Evolutionary conservation across 2,797 vertebrate genomes (phyloP), one percentile per base, ranked within the genome.

Genomic region (Florisuga fusca): DNA sequence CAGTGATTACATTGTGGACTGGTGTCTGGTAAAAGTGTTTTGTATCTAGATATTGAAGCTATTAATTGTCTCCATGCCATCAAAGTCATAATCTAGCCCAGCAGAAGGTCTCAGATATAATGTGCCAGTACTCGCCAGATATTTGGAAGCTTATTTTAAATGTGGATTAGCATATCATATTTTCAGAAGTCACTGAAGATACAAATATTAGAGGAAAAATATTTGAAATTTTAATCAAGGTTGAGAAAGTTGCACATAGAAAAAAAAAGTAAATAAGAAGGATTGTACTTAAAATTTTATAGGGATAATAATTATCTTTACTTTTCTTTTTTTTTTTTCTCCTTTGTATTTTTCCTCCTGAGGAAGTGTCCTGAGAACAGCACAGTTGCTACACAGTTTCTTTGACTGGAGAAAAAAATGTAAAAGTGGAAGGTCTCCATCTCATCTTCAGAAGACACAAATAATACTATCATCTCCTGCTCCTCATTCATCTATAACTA

Each of bases 21-120:
- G 79, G 96, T 93, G 92, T 6, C 89, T 38, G 74, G 34, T 16
- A 77, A 74, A 53, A 86, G 31, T 43, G 33, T n/a, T 96, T 69
- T 89, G 66, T 72, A 77, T 94, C 72, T 77, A 91, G 93, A 95
- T 88, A 78, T 85, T 80, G 81, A 95, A 96, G 94, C 64, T 96
- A 94, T 94, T 94, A 96, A 93, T 83, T 90, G 71, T 78, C 41
- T 84, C 61, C 63, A 95, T 84, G 82, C 57, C 82, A 84, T 87
- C 64, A 79, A 94, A 75, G n/a, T 68, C 59, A 82, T 94, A 97
- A 95, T 96, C 55, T 93, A 93, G 67, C 61, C 75, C 50, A 92
- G 33, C 27, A 85, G 91, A 91, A 91, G 43, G 72, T 36, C 31
- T 58, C 62, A 36, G 8, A 27, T 90, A n/a, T 59, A 82, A 86